phyloP scores from a whole-genome alignment of 2,888 invertebrate genomes.

The Teleogryllus oceanicus region DNA sequence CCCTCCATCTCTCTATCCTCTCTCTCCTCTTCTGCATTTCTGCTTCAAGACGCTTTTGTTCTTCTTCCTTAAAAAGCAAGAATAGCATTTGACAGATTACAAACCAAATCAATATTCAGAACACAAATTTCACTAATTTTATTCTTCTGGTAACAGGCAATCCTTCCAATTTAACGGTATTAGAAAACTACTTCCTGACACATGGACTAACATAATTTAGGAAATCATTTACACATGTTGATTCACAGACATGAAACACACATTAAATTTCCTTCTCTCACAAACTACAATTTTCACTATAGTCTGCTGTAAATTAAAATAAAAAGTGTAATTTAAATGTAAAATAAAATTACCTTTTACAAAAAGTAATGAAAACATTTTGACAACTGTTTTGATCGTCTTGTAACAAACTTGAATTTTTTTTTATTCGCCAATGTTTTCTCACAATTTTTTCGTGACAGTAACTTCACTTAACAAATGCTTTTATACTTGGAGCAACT shows the following conservation, averaged over 20 bases:
- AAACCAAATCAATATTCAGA: neutral
- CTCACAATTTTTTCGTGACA: too few species aligned
- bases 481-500: slow-evolving; percentile 29
- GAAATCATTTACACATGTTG: too few species aligned
- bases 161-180: too few species aligned
- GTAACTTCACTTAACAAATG: neutral
- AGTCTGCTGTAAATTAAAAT: neutral
- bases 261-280: neutral
- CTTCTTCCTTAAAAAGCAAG: slow-evolving; percentile 65
- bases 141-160: too few species aligned
- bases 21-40: slow-evolving; percentile 96
- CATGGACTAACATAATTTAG: too few species aligned
- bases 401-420: too few species aligned
- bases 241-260: too few species aligned
- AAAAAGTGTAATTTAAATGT: neutral
- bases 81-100: slow-evolving; percentile 32
- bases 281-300: neutral
- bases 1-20: slow-evolving; percentile 93
- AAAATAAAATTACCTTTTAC: neutral
- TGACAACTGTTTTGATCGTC: too few species aligned
- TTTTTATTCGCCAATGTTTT: too few species aligned
- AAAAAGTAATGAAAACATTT: too few species aligned
- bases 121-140: too few species aligned
- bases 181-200: too few species aligned
- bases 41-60: slow-evolving; percentile 81